A percentile compares a stretch with the other conserved stretches of the same genome.
phyloP scores from a whole-genome alignment of 2,113 vertebrate genomes.

The Antennarius striatus region DNA sequence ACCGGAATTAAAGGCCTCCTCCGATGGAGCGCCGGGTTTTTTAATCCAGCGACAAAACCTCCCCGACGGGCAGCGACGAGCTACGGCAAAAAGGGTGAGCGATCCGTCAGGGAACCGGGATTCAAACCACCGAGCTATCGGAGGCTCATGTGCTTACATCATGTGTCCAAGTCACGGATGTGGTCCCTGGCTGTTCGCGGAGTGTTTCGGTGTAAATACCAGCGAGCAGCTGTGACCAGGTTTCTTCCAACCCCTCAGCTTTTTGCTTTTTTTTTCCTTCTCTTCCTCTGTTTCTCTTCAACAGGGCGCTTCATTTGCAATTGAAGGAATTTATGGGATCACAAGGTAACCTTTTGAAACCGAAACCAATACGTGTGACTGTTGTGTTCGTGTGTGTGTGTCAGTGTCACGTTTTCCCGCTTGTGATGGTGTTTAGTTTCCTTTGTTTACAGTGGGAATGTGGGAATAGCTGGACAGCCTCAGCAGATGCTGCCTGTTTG shows the following conservation, averaged over 20 bases:
- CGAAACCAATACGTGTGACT: background rate
- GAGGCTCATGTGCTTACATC: constrained; percentile 7
- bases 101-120: background rate
- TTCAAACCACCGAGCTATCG: background rate
- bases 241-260: constrained; percentile 11
- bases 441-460: constrained; percentile 77
- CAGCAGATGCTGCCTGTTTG: constrained; percentile 45
- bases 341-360: constrained; percentile 73
- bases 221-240: constrained; percentile 28
- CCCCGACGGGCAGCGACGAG: constrained; percentile 54
- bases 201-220: constrained; percentile 28
- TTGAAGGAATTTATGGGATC: constrained; percentile 83
- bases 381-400: constrained; percentile 2
- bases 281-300: constrained; percentile 57
- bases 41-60: constrained; percentile 51
- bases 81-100: constrained; percentile 72
- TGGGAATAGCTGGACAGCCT: background rate
- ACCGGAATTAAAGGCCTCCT: constrained; percentile 54
- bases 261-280: constrained; percentile 8
- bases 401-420: background rate
- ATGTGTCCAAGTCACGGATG: constrained; percentile 33
- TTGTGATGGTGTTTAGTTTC: constrained; percentile 34
- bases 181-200: too few relatives aligned
- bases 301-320: constrained; percentile 66
- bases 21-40: constrained; percentile 56